Percentiles rank a stretch among this genome's conserved stretches.
phyloP scores from a whole-genome alignment of 2,113 vertebrate genomes.

The Mirounga angustirostris region DNA sequence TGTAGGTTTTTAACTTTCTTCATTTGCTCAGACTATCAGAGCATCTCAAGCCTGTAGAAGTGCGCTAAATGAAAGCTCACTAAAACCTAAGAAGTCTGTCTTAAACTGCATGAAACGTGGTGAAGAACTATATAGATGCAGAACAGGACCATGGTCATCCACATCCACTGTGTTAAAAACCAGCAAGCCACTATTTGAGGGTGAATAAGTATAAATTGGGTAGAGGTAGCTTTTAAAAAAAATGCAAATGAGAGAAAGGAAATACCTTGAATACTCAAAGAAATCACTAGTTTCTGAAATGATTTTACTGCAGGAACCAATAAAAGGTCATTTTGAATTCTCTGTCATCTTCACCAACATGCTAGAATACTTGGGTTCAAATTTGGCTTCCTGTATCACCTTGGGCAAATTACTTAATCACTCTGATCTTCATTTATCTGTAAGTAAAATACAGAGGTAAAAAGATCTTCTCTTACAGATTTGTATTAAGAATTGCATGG shows the following conservation, averaged over 20 bases:
- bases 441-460: neutral
- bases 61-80: neutral
- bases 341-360: neutral
- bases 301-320: neutral
- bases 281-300: constrained; percentile 20
- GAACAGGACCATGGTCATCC: neutral
- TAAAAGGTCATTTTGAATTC: neutral
- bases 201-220: neutral
- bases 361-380: neutral
- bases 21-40: neutral
- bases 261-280: neutral
- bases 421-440: neutral
- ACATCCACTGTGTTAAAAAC: neutral
- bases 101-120: neutral
- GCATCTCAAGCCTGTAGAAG: neutral
- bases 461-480: neutral
- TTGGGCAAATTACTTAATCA: neutral
- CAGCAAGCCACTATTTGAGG: neutral
- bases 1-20: neutral
- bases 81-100: neutral
- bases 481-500: neutral
- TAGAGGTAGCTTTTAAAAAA: neutral
- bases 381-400: neutral
- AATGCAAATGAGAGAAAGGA: neutral
- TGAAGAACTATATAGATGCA: neutral